Evolutionary conservation across 53 echinoderm and acorn worm species (phyloP), one percentile per base, ranked within the genome.

Genomic region (Holothuria scabra): DNA sequence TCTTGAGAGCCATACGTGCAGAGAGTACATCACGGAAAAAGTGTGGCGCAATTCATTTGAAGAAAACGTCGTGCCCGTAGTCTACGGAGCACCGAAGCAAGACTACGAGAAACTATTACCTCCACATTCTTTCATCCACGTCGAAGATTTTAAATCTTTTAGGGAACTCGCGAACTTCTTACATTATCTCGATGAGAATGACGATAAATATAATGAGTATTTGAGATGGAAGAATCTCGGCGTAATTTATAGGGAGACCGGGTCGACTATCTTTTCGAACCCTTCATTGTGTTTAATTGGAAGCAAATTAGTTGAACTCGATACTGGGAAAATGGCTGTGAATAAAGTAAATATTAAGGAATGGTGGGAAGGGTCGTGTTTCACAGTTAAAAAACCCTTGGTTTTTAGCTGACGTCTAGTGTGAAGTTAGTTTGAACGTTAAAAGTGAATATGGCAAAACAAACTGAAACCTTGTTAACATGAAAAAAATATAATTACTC

Each of bases 21-120:
- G 81, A 1, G 95, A 95, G 31, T 95, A 93, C 78, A 95, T 95
- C 46, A 95, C 95, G 0, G 93, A 95, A 52, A 95, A 90, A 66
- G 74, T 95, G 11, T 95, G 95, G 95, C 83, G 90, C 32, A 91
- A 88, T 20, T 56, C 95, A 13, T 32, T 85, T 4, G 64, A 55
- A 24, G 82, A 85, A 18, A 90, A 86, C 24, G 79, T 92, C 1
- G 80, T 95, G 21, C 95, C 95, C 13, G 87, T 95, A 30, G 95
- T 95, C 16, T 92, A 83, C 29, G 95, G 95, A 16, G 90, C 95
- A 5, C 85, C 84, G 5, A 44, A 90, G 38, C 33, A 56, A 24
- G 89, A 90, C 62, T 95, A 95, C 61, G 95, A 95, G 67, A 90
- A 86, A 25, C 22, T 92, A 13, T 82, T 89, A 1, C 95, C 95